A percentile compares a stretch with the other conserved stretches of the same genome.
Conservation (phyloP, 2,113 vertebrate species). For the Eulemur macaco region DNA sequence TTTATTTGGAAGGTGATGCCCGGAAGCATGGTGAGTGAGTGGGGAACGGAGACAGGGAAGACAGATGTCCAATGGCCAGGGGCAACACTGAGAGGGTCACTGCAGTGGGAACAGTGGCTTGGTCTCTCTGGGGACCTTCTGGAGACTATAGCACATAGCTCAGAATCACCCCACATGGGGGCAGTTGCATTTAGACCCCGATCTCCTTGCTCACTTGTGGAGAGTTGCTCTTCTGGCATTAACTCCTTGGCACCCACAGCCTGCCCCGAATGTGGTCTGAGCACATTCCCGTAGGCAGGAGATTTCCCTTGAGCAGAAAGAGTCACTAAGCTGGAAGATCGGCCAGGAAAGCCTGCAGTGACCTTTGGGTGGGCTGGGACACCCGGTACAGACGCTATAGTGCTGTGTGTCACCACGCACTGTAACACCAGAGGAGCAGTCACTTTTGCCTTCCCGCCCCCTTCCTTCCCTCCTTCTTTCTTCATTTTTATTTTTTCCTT, state of each 20-base stretch:
- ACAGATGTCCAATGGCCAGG: background rate
- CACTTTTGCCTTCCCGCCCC: background rate
- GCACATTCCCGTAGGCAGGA: background rate
- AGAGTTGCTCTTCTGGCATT: too few relatives aligned
- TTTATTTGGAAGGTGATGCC: background rate
- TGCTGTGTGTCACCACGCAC: background rate
- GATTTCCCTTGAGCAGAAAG: background rate
- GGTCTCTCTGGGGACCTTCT: background rate
- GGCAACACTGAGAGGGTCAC: too few relatives aligned
- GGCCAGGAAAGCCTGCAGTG: too few relatives aligned
- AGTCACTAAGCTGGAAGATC: background rate
- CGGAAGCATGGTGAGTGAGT: background rate
- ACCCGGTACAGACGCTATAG: background rate
- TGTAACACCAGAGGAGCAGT: background rate
- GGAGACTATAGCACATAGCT: background rate
- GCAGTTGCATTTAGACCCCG: fast-evolving
- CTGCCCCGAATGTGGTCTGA: background rate
- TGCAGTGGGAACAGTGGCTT: fast-evolving
- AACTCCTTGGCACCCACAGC: too few relatives aligned
- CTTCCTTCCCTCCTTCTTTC: background rate
- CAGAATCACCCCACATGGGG: fast-evolving
- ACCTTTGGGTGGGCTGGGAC: background rate
- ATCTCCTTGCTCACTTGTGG: fast-evolving
- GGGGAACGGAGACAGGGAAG: background rate
- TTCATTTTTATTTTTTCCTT: background rate